A percentile compares a stretch with the other conserved stretches of the same genome.
Evolutionary conservation across 2,113 vertebrate species (phyloP).

Genomic region (Channa maculata): DNA sequence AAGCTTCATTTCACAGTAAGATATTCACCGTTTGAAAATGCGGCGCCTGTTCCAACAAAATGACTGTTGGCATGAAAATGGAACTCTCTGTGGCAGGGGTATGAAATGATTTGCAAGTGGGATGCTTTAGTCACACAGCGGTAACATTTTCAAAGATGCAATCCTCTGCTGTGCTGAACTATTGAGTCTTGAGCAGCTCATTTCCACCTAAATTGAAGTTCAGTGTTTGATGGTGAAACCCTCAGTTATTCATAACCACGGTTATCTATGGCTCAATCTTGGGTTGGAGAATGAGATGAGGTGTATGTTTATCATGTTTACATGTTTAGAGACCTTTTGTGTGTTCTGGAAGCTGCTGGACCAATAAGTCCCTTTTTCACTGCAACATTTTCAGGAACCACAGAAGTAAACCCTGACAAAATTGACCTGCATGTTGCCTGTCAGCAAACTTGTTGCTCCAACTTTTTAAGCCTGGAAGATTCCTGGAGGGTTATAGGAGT

Average conservation of each 20-base stretch:
- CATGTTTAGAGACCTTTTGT: not conserved
- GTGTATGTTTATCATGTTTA: not conserved
- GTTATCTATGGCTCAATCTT: not conserved
- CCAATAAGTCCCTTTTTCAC: too few relatives aligned
- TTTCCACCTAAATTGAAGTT: constrained; percentile 27
- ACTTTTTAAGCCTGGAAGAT: too few relatives aligned
- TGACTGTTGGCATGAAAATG: constrained; percentile 41
- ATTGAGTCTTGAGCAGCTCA: constrained; percentile 4
- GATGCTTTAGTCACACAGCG: constrained; percentile 40
- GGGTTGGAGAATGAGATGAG: not conserved
- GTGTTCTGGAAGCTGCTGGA: too few relatives aligned
- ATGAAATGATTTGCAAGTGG: constrained; percentile 54
- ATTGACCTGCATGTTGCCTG: too few relatives aligned
- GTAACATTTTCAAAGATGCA: constrained; percentile 42
- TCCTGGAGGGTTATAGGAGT: too few relatives aligned
- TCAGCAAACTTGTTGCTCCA: too few relatives aligned
- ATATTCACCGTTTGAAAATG: constrained; percentile 42
- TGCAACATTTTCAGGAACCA: too few relatives aligned
- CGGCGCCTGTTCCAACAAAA: constrained; percentile 34
- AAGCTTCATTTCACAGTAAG: constrained; percentile 44
- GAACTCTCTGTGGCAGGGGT: constrained; percentile 16
- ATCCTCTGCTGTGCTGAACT: constrained; percentile 22
- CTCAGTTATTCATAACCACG: not conserved
- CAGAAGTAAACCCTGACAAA: too few relatives aligned
- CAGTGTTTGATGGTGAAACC: not conserved